Evolutionary conservation across 2,797 vertebrate species (phyloP).

Genomic region (Hyperoplus immaculatus): DNA sequence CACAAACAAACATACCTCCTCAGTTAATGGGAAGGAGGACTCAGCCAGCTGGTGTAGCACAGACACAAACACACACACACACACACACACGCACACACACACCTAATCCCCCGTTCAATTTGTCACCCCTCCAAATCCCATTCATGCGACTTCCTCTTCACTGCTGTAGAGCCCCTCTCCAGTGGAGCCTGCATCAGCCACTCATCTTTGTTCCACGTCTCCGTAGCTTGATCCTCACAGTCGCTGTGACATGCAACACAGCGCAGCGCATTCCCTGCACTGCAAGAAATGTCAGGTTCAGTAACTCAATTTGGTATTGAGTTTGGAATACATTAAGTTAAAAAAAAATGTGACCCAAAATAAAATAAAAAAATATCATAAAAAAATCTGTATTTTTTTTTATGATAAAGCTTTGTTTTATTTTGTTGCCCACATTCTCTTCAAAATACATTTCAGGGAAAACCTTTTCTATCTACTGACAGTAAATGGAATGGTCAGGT

Average conservation of each 20-base stretch:
- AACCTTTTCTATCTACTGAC: no score
- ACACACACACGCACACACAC: conserved; percentile 2
- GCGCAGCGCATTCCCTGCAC: neutral
- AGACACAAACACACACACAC: conserved; percentile 25
- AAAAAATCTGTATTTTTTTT: no score
- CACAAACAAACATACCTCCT: conserved; percentile 17
- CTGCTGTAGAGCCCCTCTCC: conserved; percentile 64
- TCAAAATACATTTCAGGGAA: no score
- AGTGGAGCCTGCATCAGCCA: conserved; percentile 61
- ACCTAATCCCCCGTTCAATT: conserved; percentile 74
- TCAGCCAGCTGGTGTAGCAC: conserved; percentile 69
- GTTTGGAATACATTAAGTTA: conserved; percentile 1
- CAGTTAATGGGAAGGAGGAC: conserved; percentile 63
- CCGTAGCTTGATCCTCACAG: conserved; percentile 26
- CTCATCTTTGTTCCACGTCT: conserved; percentile 57
- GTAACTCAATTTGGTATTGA: neutral
- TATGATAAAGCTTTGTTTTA: no score
- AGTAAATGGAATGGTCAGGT: no score
- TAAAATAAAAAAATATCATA: no score
- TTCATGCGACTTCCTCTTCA: conserved; percentile 77
- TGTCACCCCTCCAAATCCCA: conserved; percentile 77
- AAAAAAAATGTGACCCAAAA: neutral
- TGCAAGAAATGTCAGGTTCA: neutral
- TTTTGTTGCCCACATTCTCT: no score
- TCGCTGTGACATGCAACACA: conserved; percentile 21